A percentile compares a stretch with the other conserved stretches of the same genome.
Conservation (phyloP, 1,140 invertebrate genomes). For the Magallana angulata region DNA sequence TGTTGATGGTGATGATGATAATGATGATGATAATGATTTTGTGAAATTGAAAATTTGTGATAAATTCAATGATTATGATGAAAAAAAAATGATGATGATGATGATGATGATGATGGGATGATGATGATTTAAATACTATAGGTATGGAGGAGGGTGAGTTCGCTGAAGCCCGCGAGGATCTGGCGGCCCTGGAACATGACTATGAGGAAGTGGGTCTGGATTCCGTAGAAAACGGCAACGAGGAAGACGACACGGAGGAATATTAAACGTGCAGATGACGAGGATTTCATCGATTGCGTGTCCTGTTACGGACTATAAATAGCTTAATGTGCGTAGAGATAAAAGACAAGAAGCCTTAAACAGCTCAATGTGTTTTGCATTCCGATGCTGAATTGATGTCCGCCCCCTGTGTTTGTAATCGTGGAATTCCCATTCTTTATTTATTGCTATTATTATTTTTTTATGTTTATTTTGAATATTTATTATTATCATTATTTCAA, state of each 20-base stretch:
- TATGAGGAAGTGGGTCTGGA: slow-evolving; percentile 84
- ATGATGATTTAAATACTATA: background rate
- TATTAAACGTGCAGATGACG: slow-evolving; percentile 28
- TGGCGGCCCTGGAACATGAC: slow-evolving; percentile 83
- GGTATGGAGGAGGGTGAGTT: slow-evolving; percentile 87
- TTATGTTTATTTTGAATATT: too few relatives aligned
- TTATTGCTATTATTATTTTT: too few relatives aligned
- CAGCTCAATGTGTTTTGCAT: background rate
- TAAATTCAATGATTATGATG: background rate
- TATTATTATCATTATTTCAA: too few relatives aligned
- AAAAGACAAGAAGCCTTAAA: background rate
- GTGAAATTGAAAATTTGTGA: too few relatives aligned
- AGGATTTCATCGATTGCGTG: background rate
- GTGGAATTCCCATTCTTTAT: too few relatives aligned
- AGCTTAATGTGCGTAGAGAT: background rate
- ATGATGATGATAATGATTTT: too few relatives aligned
- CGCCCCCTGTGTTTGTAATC: too few relatives aligned
- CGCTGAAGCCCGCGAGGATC: slow-evolving; percentile 87
- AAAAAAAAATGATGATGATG: background rate
- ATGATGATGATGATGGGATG: background rate
- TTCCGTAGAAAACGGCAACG: slow-evolving; percentile 68
- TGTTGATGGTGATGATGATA: too few relatives aligned
- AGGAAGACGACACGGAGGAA: slow-evolving; percentile 55
- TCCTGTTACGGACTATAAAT: background rate
- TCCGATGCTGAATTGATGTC: background rate